Conservation (phyloP, 2,797 vertebrate genomes). For the Glyptemys insculpta region DNA sequence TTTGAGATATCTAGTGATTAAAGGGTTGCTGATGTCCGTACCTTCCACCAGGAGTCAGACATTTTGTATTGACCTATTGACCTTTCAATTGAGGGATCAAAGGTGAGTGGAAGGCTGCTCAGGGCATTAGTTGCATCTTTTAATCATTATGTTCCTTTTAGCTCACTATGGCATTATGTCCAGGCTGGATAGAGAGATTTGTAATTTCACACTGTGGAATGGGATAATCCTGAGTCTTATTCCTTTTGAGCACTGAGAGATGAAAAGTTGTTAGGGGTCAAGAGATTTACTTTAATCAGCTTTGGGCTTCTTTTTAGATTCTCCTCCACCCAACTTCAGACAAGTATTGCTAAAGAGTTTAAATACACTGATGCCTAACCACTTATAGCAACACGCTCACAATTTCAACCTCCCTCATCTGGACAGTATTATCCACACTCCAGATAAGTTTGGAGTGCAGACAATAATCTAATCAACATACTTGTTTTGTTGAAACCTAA, state of each 20-base stretch:
- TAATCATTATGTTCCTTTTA: not conserved
- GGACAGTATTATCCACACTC: not conserved
- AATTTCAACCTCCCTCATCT: not conserved
- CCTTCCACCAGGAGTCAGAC: not conserved
- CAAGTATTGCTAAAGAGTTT: not conserved
- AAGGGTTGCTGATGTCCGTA: not conserved
- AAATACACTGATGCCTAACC: not conserved
- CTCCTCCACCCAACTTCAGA: not conserved
- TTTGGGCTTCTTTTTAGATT: not conserved
- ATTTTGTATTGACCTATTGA: conserved; percentile 19
- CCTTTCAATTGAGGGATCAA: not conserved
- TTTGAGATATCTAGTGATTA: not conserved
- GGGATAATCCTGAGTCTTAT: not conserved
- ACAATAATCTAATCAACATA: not conserved
- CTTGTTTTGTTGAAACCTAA: not conserved
- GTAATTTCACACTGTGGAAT: not conserved
- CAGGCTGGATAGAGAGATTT: not conserved
- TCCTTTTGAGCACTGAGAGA: not conserved
- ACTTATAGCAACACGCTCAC: not conserved
- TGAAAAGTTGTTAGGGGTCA: not conserved
- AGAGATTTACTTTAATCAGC: not conserved
- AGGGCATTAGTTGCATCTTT: conserved; percentile 1
- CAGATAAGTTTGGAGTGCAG: not conserved
- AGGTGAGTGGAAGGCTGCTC: not conserved
- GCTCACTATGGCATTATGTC: not conserved